Evolutionary conservation across 2,888 invertebrate species (phyloP).

Genomic region (Pyrrhosoma nymphula): DNA sequence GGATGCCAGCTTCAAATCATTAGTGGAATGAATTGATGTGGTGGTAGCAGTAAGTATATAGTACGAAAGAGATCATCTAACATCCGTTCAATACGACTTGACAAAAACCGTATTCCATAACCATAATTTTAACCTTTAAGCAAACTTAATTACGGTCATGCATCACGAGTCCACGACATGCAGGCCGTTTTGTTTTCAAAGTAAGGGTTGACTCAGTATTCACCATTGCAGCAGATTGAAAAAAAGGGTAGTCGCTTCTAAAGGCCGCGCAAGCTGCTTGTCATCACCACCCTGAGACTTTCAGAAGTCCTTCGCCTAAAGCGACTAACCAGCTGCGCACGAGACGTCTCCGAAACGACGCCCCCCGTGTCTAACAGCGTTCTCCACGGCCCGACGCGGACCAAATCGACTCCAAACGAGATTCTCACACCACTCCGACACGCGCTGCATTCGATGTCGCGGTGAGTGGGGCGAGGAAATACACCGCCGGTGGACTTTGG

Average conservation of each 20-base stretch:
- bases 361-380: neutral
- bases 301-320: neutral
- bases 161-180: neutral
- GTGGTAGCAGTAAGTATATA: too few relatives aligned
- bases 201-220: neutral
- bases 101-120: too few relatives aligned
- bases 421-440: neutral
- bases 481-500: neutral
- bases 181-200: neutral
- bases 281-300: neutral
- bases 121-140: neutral
- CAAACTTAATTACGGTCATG: neutral
- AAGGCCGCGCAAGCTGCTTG: neutral
- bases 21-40: too few relatives aligned
- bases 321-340: neutral
- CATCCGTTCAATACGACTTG: too few relatives aligned
- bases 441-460: neutral
- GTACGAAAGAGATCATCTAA: too few relatives aligned
- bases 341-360: neutral
- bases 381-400: neutral
- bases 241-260: neutral
- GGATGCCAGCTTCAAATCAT: too few relatives aligned
- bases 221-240: neutral
- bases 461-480: neutral
- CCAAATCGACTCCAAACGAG: constrained; percentile 13